A percentile compares a stretch with the other conserved stretches of the same genome.
phyloP scores from a whole-genome alignment of 2,888 invertebrate species.

The Oscheius sp. region DNA sequence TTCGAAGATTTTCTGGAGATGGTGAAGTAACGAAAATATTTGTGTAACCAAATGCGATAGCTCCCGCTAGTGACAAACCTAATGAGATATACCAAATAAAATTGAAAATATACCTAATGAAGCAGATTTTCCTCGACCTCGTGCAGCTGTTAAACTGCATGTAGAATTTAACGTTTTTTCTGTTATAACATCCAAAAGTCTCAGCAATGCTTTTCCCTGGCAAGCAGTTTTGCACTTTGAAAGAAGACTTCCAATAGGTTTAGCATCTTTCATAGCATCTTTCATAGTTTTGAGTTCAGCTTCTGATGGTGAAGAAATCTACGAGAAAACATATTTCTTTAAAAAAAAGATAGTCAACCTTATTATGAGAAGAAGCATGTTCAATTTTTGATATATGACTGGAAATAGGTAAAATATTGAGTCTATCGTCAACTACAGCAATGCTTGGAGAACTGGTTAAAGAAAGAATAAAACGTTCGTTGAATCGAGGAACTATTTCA shows the following conservation, averaged over 20 bases:
- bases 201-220: slow-evolving; percentile 71
- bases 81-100: too few species aligned
- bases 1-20: slow-evolving; percentile 95
- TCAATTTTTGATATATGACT: slow-evolving; percentile 85
- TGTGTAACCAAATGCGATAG: slow-evolving; percentile 79
- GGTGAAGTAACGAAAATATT: slow-evolving; percentile 97
- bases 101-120: slow-evolving; percentile 84
- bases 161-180: slow-evolving; percentile 89
- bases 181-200: slow-evolving; percentile 91
- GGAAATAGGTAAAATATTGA: slow-evolving; percentile 89
- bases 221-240: slow-evolving; percentile 83
- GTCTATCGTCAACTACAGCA: slow-evolving; percentile 90
- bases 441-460: slow-evolving; percentile 80
- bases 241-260: slow-evolving; percentile 88
- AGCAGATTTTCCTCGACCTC: slow-evolving; percentile 96
- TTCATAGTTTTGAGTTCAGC: slow-evolving; percentile 81
- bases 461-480: slow-evolving; percentile 92
- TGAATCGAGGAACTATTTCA: slow-evolving; percentile 90
- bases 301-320: slow-evolving; percentile 70
- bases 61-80: slow-evolving; percentile 80
- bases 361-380: slow-evolving; percentile 35
- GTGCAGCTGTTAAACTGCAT: slow-evolving; percentile 91
- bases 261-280: slow-evolving; percentile 85
- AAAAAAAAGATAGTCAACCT: slow-evolving; percentile 31
- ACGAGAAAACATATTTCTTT: background rate